Conservation (phyloP, 2,113 vertebrate species). For the Otolemur garnettii region DNA sequence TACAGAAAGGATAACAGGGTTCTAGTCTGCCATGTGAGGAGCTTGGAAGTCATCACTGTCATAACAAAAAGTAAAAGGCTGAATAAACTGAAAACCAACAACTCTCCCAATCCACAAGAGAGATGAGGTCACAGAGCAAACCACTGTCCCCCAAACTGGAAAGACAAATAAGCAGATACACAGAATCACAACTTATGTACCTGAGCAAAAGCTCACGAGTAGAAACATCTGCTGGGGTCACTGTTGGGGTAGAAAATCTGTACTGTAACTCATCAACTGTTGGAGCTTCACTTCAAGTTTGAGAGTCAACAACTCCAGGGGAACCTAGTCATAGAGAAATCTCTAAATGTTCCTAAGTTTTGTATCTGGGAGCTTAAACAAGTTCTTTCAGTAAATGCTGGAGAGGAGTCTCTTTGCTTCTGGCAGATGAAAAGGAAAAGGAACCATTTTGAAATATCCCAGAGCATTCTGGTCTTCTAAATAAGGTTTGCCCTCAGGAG, state of each 20-base stretch:
- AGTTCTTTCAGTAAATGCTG: neutral
- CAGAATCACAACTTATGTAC: neutral
- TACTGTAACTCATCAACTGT: neutral
- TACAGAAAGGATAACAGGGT: neutral
- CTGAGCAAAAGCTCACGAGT: neutral
- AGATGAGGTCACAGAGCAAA: neutral
- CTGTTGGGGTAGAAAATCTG: neutral
- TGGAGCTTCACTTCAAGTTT: neutral
- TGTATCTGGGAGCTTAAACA: neutral
- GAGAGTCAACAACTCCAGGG: neutral
- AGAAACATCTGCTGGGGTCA: neutral
- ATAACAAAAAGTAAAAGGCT: neutral
- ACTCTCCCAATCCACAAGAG: neutral
- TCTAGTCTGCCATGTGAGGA: neutral
- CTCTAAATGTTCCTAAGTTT: too few relatives aligned
- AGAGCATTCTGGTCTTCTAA: too few relatives aligned
- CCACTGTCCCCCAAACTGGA: neutral
- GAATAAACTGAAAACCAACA: neutral
- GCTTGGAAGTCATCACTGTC: neutral
- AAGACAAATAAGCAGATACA: too few relatives aligned
- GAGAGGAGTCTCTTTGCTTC: too few relatives aligned
- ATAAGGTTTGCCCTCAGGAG: too few relatives aligned
- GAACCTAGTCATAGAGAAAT: neutral
- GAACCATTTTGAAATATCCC: neutral
- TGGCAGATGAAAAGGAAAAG: neutral